Conservation (phyloP, 2,797 vertebrate genomes). For the Distichodus sexfasciatus region DNA sequence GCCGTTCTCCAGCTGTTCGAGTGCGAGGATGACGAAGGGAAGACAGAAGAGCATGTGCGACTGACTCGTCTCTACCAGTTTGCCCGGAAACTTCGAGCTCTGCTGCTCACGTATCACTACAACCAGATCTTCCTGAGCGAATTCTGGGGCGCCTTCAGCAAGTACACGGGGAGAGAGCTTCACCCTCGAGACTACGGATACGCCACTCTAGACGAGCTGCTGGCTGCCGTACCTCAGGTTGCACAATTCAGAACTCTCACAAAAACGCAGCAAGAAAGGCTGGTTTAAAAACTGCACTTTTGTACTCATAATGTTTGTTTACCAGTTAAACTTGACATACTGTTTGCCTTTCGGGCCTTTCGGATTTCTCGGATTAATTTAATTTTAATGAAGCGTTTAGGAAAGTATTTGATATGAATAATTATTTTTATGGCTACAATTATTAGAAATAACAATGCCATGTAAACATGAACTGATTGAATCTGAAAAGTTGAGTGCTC, state of each 20-base stretch:
- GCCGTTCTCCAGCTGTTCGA: conserved; percentile 75
- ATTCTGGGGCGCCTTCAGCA: conserved; percentile 86
- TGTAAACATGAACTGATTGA: no score
- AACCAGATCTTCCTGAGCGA: conserved; percentile 97
- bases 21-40: conserved; percentile 56
- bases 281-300: no score
- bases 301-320: no score
- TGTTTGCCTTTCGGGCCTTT: no score
- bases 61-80: conserved; percentile 91
- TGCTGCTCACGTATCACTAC: conserved; percentile 97
- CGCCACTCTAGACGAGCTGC: conserved; percentile 83
- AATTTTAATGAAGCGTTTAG: no score
- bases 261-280: background rate
- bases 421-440: no score
- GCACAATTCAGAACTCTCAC: background rate
- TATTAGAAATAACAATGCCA: no score
- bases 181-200: conserved; percentile 85
- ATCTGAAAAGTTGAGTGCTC: background rate
- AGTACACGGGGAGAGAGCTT: conserved; percentile 84
- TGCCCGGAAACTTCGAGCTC: conserved; percentile 85
- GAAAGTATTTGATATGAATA: no score
- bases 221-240: conserved; percentile 94
- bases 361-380: no score
- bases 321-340: no score
- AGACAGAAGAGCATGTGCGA: conserved; percentile 78